Evolutionary conservation across 1,140 invertebrate genomes (phyloP).

Genomic region (Potamilus streckersoni): DNA sequence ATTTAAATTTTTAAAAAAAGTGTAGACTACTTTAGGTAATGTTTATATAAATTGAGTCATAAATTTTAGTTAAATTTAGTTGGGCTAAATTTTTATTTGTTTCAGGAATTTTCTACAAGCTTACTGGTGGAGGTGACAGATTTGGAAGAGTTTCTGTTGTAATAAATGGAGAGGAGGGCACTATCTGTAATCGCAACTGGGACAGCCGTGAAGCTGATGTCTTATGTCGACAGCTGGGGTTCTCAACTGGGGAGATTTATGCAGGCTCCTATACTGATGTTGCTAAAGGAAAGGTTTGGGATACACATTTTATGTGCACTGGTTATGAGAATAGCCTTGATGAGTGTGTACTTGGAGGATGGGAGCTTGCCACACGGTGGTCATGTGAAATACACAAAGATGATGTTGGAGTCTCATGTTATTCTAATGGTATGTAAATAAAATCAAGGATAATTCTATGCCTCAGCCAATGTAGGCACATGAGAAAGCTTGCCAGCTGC

Average conservation of each 20-base stretch:
- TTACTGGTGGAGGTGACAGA: slow-evolving; percentile 28
- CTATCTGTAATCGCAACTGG: slow-evolving; percentile 45
- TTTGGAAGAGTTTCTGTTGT: slow-evolving; percentile 49
- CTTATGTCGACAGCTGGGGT: slow-evolving; percentile 44
- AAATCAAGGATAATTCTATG: too few relatives aligned
- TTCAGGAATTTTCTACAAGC: slow-evolving; percentile 12
- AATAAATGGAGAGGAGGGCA: slow-evolving; percentile 46
- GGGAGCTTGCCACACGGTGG: slow-evolving; percentile 28
- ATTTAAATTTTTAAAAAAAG: neutral
- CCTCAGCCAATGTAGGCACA: too few relatives aligned
- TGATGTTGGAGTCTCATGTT: slow-evolving; percentile 45
- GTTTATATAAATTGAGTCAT: neutral
- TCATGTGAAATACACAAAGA: slow-evolving; percentile 37
- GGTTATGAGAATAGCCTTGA: slow-evolving; percentile 42
- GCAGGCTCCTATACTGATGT: slow-evolving; percentile 17
- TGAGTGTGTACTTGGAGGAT: slow-evolving; percentile 49
- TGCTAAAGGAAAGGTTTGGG: slow-evolving; percentile 33
- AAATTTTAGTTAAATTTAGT: too few relatives aligned
- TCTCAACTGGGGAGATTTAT: slow-evolving; percentile 40
- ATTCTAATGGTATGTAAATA: slow-evolving; percentile 36
- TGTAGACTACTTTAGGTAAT: neutral
- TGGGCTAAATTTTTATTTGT: neutral
- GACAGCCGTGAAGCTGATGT: slow-evolving; percentile 46
- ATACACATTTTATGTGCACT: slow-evolving; percentile 40
- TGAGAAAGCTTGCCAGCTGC: too few relatives aligned